Conservation (phyloP, 2,888 invertebrate genomes). For the Bibio marci region DNA sequence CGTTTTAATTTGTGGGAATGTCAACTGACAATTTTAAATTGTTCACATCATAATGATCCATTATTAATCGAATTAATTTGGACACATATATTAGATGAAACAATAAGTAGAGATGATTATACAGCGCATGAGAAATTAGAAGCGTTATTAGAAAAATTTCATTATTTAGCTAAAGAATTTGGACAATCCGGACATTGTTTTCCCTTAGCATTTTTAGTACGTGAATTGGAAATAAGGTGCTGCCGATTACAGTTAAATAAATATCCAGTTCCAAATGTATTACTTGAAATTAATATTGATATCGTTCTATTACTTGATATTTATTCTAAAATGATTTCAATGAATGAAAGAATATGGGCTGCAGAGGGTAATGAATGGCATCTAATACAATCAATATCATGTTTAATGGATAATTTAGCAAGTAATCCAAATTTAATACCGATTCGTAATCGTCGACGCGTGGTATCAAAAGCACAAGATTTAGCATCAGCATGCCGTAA, state of each 20-base stretch:
- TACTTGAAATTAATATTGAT: conserved; percentile 60
- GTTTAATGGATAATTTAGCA: conserved; percentile 51
- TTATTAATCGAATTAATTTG: conserved; percentile 79
- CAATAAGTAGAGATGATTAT: conserved; percentile 21
- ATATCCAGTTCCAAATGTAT: conserved; percentile 57
- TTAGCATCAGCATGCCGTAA: conserved; percentile 58
- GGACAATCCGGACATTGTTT: conserved; percentile 72
- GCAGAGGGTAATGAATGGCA: conserved; percentile 73
- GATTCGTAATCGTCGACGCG: conserved; percentile 32
- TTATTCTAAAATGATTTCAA: conserved; percentile 65
- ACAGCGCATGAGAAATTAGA: conserved; percentile 38
- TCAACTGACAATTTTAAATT: conserved; percentile 86
- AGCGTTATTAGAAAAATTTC: conserved; percentile 58
- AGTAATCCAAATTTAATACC: conserved; percentile 42
- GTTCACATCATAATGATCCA: conserved; percentile 82
- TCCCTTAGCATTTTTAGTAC: conserved; percentile 70
- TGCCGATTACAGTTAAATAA: conserved; percentile 54
- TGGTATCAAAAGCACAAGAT: conserved; percentile 54
- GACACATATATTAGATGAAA: conserved; percentile 49
- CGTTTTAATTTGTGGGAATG: conserved; percentile 82
- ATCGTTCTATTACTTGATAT: conserved; percentile 62
- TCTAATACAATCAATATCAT: conserved; percentile 57
- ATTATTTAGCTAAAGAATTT: conserved; percentile 59
- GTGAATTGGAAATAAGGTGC: conserved; percentile 59
- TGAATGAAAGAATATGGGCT: conserved; percentile 75